Evolutionary conservation across 2,113 vertebrate species (phyloP).

Genomic region (Protomyctophum bolini): DNA sequence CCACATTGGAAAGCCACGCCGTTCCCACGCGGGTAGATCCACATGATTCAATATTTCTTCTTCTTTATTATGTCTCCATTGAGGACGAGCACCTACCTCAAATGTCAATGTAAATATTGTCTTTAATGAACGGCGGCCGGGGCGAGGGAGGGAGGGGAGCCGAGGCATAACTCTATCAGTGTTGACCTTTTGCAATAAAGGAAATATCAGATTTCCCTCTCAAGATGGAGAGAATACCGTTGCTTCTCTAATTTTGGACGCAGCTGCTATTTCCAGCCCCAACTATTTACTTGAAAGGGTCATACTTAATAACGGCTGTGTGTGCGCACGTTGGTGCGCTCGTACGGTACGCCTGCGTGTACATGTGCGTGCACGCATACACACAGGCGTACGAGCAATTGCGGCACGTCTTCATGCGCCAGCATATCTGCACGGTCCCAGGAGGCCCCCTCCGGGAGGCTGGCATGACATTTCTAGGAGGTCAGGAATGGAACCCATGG

Average conservation of each 20-base stretch:
- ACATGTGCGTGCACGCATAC: constrained; percentile 1
- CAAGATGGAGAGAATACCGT: constrained; percentile 13
- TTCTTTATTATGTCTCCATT: too few species aligned
- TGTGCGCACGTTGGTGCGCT: constrained; percentile 6
- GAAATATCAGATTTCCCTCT: constrained; percentile 38
- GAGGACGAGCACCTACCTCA: constrained; percentile 24
- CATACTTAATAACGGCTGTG: background rate
- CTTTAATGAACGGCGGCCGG: constrained; percentile 40
- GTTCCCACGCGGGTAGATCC: too few species aligned
- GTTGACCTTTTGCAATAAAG: constrained; percentile 51
- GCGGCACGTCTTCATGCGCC: constrained; percentile 9
- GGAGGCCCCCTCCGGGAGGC: constrained; percentile 8
- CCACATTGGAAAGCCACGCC: too few species aligned
- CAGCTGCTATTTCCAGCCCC: constrained; percentile 8
- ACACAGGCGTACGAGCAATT: background rate
- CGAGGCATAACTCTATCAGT: constrained; percentile 29
- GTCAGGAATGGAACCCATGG: constrained; percentile 4
- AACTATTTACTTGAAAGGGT: background rate
- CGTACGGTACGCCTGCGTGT: background rate
- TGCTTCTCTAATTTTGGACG: constrained; percentile 13
- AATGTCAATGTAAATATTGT: constrained; percentile 56
- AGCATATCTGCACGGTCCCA: constrained; percentile 2
- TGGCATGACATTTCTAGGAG: constrained; percentile 7
- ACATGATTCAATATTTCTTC: too few species aligned
- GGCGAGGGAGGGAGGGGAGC: constrained; percentile 9